Percentiles rank a stretch among this genome's conserved stretches.
phyloP scores from a whole-genome alignment of 2,888 invertebrate genomes.

The Drosophila buzzatii region DNA sequence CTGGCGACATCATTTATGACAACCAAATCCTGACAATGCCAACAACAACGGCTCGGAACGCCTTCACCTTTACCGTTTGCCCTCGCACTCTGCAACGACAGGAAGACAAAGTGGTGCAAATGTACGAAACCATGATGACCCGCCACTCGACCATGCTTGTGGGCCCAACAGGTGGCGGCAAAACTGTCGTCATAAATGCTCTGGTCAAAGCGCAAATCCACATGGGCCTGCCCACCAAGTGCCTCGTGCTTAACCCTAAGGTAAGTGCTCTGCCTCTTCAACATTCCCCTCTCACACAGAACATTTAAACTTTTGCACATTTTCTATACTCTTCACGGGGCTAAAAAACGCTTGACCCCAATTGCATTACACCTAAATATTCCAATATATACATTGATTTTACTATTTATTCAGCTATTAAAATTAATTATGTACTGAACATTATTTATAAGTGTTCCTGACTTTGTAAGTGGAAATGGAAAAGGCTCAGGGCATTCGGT shows the following conservation, averaged over 20 bases:
- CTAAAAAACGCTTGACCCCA: not conserved
- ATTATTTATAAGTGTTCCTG: not conserved
- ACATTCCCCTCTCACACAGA: slow-evolving; percentile 30
- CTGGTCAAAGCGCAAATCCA: slow-evolving; percentile 92
- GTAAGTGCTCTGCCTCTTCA: slow-evolving; percentile 68
- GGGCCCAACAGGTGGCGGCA: slow-evolving; percentile 97
- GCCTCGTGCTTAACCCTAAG: slow-evolving; percentile 94
- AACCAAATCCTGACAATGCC: slow-evolving; percentile 71
- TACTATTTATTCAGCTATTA: not conserved
- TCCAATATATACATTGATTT: not conserved
- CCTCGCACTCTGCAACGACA: slow-evolving; percentile 76
- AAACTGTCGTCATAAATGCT: slow-evolving; percentile 93
- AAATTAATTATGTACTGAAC: not conserved
- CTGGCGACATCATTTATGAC: slow-evolving; percentile 72
- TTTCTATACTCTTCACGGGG: slow-evolving; percentile 5
- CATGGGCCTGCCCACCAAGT: slow-evolving; percentile 92
- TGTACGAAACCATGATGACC: slow-evolving; percentile 98
- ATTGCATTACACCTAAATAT: not conserved
- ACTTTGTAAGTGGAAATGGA: too few species aligned
- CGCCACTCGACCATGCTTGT: slow-evolving; percentile 96
- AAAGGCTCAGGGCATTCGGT: slow-evolving; percentile 24
- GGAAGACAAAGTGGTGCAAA: slow-evolving; percentile 95
- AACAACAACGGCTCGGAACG: slow-evolving; percentile 48
- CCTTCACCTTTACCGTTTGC: slow-evolving; percentile 50
- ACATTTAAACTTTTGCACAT: slow-evolving; percentile 31